phyloP scores from a whole-genome alignment of 2,113 vertebrate species.

The Charadrius vociferus region DNA sequence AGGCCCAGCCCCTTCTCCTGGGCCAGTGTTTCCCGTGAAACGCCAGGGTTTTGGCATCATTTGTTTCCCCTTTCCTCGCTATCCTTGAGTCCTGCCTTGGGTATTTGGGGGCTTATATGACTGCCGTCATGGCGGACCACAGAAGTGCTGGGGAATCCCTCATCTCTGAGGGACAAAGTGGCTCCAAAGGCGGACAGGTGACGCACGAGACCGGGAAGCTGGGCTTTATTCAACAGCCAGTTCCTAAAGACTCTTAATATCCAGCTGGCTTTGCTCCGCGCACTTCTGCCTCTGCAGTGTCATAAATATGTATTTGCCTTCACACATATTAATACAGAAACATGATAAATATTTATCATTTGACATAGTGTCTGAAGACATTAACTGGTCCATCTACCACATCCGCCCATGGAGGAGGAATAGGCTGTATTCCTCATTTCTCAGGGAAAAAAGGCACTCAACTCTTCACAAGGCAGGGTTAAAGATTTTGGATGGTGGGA shows the following conservation, averaged over 20 bases:
- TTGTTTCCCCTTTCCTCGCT: background rate
- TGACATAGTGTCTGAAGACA: background rate
- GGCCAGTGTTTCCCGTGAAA: background rate
- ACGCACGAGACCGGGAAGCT: background rate
- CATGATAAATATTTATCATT: slow-evolving; percentile 48
- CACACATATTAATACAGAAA: slow-evolving; percentile 4
- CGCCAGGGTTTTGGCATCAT: rapidly evolving
- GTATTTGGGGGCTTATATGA: background rate
- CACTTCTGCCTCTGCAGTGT: slow-evolving; percentile 21
- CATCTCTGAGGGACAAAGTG: background rate
- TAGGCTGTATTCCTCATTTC: background rate
- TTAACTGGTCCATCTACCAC: background rate
- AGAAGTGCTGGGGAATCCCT: background rate
- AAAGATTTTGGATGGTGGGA: rapidly evolving
- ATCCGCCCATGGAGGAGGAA: background rate
- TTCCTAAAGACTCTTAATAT: background rate
- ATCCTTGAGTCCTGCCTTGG: background rate
- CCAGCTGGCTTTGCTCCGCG: background rate
- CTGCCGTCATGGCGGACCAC: background rate
- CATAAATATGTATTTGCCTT: slow-evolving; percentile 46
- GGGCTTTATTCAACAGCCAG: background rate
- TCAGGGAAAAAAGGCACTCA: background rate
- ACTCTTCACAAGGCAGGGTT: rapidly evolving
- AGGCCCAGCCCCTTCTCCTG: background rate
- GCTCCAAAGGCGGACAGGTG: background rate